Base-by-base conservation (phyloP, 2,797 vertebrate species). In the Eurystomus glaucurus region DNA sequence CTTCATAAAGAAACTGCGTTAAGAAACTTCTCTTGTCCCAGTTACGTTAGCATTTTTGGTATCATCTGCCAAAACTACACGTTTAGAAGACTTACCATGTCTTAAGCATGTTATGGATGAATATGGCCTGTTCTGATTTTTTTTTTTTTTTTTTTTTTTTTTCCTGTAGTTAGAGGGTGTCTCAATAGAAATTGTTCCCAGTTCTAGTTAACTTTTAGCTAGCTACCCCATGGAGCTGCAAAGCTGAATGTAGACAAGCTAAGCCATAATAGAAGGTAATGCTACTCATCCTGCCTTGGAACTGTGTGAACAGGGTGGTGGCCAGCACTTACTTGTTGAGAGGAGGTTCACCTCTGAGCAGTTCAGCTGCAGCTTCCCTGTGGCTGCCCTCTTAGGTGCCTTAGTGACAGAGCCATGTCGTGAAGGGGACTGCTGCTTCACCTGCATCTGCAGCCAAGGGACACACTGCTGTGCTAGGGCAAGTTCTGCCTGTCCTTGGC, bases 401-500 rank as follows among this genome's bases (percentile, higher is more conserved):
- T 35, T 33, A 10, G 18, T 88, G 65, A 25, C 3, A 2, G 11
- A 1, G 0, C 3, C 2, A 4, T 11, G 37, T 68, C 76, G 41
- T 0, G 0, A 0, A 12, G 14, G 28, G 9, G 7, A 19, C 33
- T 33, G 46, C 46, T 29, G 23, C 55, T 70, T 26, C 8, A 0
- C 14, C 45, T n/a, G 20, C 10, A 9, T 18, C 9, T n/a, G 2
- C 10, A 39, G 14, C 25, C 45, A 7, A 9, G 50, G n/a, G 46
- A 68, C 19, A 16, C 2, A 1, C 25, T 11, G 25, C 39, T 41
- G 14, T 54, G 22, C 11, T 6, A 8, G 31, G 16, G 10, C 31
- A 43, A 60, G 19, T 48, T 45, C 46, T 83, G n/a, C 15, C 17
- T 35, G 6, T 23, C 6, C 6, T 13, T 50, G 12, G 16, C 61